Evolutionary conservation across 1,140 invertebrate species (phyloP).

Genomic region (Mamestra configurata): DNA sequence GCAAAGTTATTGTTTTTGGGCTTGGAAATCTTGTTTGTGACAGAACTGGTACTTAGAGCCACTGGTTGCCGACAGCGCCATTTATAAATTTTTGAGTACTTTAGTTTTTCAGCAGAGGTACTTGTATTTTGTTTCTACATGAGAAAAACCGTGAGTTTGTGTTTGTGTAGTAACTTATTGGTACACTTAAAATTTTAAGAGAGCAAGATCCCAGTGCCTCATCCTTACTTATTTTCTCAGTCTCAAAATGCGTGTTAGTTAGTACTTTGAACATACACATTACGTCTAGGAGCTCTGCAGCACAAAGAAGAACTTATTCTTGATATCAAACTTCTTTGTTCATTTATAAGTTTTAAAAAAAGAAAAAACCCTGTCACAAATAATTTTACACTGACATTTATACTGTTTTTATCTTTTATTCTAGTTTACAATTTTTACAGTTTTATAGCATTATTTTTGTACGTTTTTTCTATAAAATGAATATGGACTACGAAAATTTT

Average conservation of each 20-base stretch:
- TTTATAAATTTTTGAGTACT: too few relatives aligned
- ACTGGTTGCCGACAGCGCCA: too few relatives aligned
- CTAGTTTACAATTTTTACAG: background rate
- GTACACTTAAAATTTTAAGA: too few relatives aligned
- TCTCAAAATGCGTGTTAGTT: too few relatives aligned
- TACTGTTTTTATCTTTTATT: background rate
- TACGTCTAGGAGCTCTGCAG: background rate
- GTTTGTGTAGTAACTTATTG: too few relatives aligned
- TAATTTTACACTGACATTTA: constrained; percentile 3
- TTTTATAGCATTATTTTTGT: background rate
- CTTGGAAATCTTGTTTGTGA: background rate
- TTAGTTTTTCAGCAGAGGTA: too few relatives aligned
- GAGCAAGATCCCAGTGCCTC: too few relatives aligned
- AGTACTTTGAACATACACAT: too few relatives aligned
- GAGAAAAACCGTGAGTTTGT: too few relatives aligned
- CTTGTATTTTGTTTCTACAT: too few relatives aligned
- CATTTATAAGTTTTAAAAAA: background rate
- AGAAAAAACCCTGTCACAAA: background rate
- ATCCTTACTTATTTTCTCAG: too few relatives aligned
- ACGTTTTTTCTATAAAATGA: constrained; percentile 25
- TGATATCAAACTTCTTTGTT: background rate
- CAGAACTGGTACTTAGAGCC: background rate
- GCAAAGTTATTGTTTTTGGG: background rate
- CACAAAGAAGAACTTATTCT: background rate
- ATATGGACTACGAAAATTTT: background rate